Evolutionary conservation across 2,113 vertebrate genomes (phyloP).

Genomic region (Leptodactylus fuscus): DNA sequence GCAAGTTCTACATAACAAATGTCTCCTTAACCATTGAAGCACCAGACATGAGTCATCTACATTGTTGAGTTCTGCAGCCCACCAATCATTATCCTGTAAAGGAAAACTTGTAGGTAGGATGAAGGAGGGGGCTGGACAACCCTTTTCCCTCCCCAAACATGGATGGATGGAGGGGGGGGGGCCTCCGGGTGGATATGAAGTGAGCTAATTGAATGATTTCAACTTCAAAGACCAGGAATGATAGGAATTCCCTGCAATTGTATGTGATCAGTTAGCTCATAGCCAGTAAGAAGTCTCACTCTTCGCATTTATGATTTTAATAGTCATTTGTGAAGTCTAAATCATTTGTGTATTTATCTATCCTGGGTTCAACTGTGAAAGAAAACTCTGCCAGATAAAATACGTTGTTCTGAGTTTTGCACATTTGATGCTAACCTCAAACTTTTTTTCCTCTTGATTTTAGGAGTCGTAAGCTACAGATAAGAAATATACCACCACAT

Average conservation of each 20-base stretch:
- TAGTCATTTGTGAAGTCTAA: neutral
- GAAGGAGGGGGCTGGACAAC: neutral
- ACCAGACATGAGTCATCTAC: slow-evolving; percentile 12
- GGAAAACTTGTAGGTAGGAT: neutral
- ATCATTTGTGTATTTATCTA: neutral
- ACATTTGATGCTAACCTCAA: neutral
- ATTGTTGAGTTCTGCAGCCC: neutral
- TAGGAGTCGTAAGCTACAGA: slow-evolving; percentile 94
- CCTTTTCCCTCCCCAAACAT: slow-evolving; percentile 24
- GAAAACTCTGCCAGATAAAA: neutral
- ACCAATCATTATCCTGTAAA: neutral
- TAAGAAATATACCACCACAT: slow-evolving; percentile 94
- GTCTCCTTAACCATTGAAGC: slow-evolving; percentile 33
- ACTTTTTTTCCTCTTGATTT: slow-evolving; percentile 55
- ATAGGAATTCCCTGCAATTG: slow-evolving; percentile 43
- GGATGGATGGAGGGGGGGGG: slow-evolving; percentile 24
- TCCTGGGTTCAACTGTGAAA: neutral
- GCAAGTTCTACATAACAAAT: slow-evolving; percentile 62
- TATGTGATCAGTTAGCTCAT: slow-evolving; percentile 1
- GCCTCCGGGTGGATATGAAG: slow-evolving; percentile 47
- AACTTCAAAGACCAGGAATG: slow-evolving; percentile 44
- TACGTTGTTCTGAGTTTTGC: neutral
- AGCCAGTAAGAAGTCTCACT: neutral
- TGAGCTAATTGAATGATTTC: slow-evolving; percentile 54
- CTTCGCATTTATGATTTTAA: neutral